Conservation (phyloP, 2,797 vertebrate species). For the Sebastes baramenuke region DNA sequence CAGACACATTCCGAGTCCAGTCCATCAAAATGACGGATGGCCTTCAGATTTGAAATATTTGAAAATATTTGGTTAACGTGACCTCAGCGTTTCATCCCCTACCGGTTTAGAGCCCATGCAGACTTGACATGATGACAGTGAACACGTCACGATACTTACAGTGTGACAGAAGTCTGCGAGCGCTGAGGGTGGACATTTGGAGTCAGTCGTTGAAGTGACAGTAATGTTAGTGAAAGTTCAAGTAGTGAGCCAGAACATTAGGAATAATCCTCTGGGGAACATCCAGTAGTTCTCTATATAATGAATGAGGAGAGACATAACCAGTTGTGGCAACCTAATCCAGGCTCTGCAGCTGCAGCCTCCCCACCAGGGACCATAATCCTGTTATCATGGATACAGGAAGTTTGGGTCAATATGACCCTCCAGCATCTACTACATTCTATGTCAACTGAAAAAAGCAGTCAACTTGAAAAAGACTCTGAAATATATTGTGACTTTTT, state of each 20-base stretch:
- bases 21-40: too few relatives aligned
- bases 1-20: too few relatives aligned
- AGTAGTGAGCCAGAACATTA: neutral
- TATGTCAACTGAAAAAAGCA: neutral
- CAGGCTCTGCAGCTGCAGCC: constrained; percentile 27
- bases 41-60: too few relatives aligned
- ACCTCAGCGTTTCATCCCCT: neutral
- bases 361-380: constrained; percentile 55
- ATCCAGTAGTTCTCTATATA: neutral
- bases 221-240: neutral
- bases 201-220: neutral
- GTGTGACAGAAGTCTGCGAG: neutral
- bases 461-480: neutral
- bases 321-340: constrained; percentile 24
- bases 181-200: neutral
- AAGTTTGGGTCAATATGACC: constrained; percentile 47
- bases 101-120: neutral
- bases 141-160: neutral
- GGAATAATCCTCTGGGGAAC: neutral
- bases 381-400: constrained; percentile 49
- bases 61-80: too few relatives aligned
- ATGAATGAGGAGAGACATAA: constrained; percentile 7
- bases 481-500: too few relatives aligned
- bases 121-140: neutral
- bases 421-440: neutral